Evolutionary conservation across 2,797 vertebrate species (phyloP).

Genomic region (Myotis pilosus): DNA sequence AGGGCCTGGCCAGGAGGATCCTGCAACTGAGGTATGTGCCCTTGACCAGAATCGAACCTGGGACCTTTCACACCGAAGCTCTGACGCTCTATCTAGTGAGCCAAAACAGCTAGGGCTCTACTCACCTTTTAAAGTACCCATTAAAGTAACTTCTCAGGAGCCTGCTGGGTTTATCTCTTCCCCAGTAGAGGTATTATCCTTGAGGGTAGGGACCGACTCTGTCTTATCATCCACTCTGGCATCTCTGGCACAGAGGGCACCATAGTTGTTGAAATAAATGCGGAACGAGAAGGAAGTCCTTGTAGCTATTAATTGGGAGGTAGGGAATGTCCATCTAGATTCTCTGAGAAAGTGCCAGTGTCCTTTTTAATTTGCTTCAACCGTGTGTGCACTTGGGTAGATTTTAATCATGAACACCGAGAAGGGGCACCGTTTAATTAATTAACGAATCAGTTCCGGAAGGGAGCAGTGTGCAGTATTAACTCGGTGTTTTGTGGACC

Average conservation of each 20-base stretch:
- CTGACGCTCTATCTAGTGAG: too few species aligned
- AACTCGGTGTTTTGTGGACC: not conserved
- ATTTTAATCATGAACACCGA: slow-evolving; percentile 48
- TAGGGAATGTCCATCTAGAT: not conserved
- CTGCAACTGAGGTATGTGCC: too few species aligned
- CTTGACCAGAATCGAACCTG: too few species aligned
- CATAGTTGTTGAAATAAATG: not conserved
- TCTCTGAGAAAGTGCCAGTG: not conserved
- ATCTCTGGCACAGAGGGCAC: not conserved
- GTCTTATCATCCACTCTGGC: not conserved
- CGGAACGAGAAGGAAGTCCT: not conserved
- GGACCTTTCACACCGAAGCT: too few species aligned
- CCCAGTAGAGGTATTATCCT: not conserved
- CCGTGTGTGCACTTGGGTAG: not conserved
- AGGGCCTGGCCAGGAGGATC: too few species aligned
- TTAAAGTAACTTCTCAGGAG: not conserved
- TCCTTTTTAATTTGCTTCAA: slow-evolving; percentile 33
- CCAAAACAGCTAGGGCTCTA: not conserved
- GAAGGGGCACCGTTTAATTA: slow-evolving; percentile 16
- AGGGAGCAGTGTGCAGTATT: not conserved
- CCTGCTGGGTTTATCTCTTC: not conserved
- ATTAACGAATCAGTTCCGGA: slow-evolving; percentile 18
- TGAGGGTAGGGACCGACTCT: not conserved
- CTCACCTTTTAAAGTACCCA: not conserved
- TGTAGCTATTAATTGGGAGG: not conserved